Evolutionary conservation across 2,888 invertebrate genomes (phyloP), one percentile per base, ranked within the genome.

Genomic region (Chouioia cunea): DNA sequence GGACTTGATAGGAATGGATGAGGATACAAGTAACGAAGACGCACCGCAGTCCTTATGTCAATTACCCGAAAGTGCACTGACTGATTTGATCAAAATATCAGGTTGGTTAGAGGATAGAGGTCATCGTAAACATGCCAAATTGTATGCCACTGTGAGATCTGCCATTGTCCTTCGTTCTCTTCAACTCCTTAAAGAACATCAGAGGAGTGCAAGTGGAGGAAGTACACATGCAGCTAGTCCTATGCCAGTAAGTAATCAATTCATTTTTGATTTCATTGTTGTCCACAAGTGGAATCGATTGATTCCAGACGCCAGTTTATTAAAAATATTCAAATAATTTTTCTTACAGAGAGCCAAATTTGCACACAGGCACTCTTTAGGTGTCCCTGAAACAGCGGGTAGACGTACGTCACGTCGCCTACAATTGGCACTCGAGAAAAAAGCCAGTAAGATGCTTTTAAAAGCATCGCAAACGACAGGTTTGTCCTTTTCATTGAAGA

Each of bases 401-500:
- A 88, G 94, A 76, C 92, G 91, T 79, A 93, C 95, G 47, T 92
- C 93, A 0, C 93, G 93, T 78, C 91, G 94, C 77, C 87, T 96
- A 75, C 95, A 95, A 82, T 94, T 94, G 87, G 93, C 93, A 89
- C 72, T 85, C 6, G 85, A 85, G 43, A 88, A 87, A 81, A 93
- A 93, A 81, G 95, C 94, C 0, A 94, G 93, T 80, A 93, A 93
- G 83, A 92, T 95, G 88, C 89, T 96, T 81, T 87, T 92, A 85
- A 93, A 90, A 81, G 96, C 93, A 0, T 94, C 93, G 0, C 95
- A 93, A 83, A 96, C 93, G 0, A 95, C 95, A 0, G 94, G 94
- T 0, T 66, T 84, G 12, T 92, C 92, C 2, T 89, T 95, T 57
- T 82, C 84, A 2, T 86, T 36, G 36, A 36, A 36, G 36, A 36